These are phyloP conservation scores for Eira barbara DNA, from an alignment of 2,113 vertebrate species.

Conservation along the genomic window DNA sequence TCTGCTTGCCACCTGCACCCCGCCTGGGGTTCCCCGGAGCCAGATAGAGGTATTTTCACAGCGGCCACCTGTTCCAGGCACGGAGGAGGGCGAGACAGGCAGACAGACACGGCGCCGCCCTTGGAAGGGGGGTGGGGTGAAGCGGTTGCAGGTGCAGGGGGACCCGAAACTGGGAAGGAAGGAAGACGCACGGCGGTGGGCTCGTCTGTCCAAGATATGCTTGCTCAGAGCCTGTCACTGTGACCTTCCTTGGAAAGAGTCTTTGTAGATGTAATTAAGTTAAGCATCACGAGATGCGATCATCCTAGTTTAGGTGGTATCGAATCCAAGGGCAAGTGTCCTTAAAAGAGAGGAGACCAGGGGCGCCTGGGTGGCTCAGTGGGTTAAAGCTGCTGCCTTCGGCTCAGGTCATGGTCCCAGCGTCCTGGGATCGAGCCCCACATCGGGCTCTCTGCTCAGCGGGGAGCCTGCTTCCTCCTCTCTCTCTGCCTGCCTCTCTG, in stretches of 20 bases:
- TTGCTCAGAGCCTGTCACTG: accelerated
- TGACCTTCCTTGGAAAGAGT: too few species aligned
- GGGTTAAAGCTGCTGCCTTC: too few species aligned
- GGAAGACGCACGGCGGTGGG: accelerated
- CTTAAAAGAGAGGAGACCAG: neutral
- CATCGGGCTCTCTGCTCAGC: too few species aligned
- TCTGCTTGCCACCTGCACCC: accelerated
- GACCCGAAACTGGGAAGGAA: accelerated
- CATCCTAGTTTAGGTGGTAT: accelerated
- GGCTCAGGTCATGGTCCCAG: too few species aligned
- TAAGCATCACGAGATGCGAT: accelerated
- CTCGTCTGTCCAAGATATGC: accelerated
- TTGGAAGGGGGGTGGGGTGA: accelerated
- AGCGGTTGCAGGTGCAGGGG: neutral
- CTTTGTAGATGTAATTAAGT: neutral
- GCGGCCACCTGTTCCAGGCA: accelerated
- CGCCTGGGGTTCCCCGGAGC: accelerated
- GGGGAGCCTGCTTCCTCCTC: too few species aligned
- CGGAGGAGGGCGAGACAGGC: accelerated
- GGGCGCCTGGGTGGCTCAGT: too few species aligned
- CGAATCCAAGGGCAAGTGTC: accelerated
- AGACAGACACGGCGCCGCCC: accelerated
- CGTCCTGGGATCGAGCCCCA: too few species aligned
- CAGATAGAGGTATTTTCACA: accelerated
- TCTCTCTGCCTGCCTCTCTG: too few species aligned